Percentiles rank a stretch among this genome's conserved stretches.
These are phyloP conservation scores for Zoanthus sansibaricus DNA, from an alignment of 92 coral and sea anemone species.

Conservation along the genomic window DNA sequence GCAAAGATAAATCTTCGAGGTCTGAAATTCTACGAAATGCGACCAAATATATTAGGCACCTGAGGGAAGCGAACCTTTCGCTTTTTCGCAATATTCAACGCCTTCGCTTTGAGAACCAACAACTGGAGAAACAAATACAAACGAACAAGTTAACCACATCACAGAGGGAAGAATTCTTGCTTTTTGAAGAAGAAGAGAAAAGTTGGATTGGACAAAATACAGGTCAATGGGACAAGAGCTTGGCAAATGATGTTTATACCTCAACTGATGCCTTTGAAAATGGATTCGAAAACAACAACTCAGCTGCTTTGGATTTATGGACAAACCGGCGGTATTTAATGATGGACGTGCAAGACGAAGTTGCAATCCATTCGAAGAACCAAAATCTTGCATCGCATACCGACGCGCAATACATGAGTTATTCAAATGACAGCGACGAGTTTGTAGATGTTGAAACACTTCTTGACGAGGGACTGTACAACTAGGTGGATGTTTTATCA, in stretches of 20 bases:
- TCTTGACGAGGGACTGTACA: neutral
- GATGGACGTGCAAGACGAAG: neutral
- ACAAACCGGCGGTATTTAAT: neutral
- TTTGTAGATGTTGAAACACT: conserved; percentile 35
- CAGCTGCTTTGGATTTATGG: neutral
- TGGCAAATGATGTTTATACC: neutral
- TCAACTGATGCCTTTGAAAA: neutral
- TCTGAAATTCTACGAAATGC: conserved; percentile 36
- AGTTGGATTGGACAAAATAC: neutral
- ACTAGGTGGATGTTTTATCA: neutral
- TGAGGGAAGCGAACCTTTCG: conserved; percentile 6
- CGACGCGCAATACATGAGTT: neutral
- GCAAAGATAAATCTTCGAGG: conserved; percentile 20
- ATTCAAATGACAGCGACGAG: conserved; percentile 14
- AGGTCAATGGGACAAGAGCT: neutral
- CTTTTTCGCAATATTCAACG: conserved; percentile 32
- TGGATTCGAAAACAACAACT: neutral
- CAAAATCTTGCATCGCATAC: neutral
- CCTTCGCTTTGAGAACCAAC: conserved; percentile 33
- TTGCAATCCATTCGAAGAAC: neutral
- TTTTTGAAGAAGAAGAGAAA: neutral
- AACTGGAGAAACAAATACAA: conserved; percentile 29
- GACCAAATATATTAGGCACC: conserved; percentile 21
- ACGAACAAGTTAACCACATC: neutral
- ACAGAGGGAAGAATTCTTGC: neutral